Evolutionary conservation across 2,888 invertebrate species (phyloP), one percentile per base, ranked within the genome.

Genomic region (Drosophila pseudotalamancana): DNA sequence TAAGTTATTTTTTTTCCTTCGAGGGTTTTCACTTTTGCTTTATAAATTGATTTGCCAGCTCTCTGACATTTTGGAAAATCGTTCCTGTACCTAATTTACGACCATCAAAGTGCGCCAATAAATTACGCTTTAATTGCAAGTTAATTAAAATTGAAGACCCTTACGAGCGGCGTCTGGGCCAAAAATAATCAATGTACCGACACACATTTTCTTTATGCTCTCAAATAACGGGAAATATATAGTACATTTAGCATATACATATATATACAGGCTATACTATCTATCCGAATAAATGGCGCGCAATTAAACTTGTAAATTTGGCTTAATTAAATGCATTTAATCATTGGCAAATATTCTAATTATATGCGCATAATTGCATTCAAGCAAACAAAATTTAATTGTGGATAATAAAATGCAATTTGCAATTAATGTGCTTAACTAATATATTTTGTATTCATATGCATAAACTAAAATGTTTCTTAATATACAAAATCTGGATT

Each of bases 111-210:
- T 71, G 72, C 72, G 77, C 64, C 80, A 68, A 80, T 84, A 84
- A 84, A 84, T 84, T 85, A 61, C n/a, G 27, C 62, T 66, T 84
- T 82, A 85, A 85, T 84, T 82, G 77, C 85, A 64, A 73, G 67
- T 76, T 76, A 73, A 84, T 82, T 81, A 80, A 82, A 78, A 77
- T 57, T 53, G 63, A 82, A 80, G 62, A 56, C 55, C 49, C 45
- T 32, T 49, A 34, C 32, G 40, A 27, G 6, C 35, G 31, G 29
- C 42, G 31, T 32, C 12, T 43, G 45, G 4, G 25, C 21, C 63
- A 49, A 25, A 46, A 53, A 49, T 49, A 61, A 37, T 61, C 51
- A 37, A 37, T 45, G 35, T 8, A 3, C 29, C 39, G 19, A 35
- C 45, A 29, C 5, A 42, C 55, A 34, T 40, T 54, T 32, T 48